Base-by-base conservation (phyloP, 2,113 vertebrate genomes). In the Oryzias melastigma region DNA sequence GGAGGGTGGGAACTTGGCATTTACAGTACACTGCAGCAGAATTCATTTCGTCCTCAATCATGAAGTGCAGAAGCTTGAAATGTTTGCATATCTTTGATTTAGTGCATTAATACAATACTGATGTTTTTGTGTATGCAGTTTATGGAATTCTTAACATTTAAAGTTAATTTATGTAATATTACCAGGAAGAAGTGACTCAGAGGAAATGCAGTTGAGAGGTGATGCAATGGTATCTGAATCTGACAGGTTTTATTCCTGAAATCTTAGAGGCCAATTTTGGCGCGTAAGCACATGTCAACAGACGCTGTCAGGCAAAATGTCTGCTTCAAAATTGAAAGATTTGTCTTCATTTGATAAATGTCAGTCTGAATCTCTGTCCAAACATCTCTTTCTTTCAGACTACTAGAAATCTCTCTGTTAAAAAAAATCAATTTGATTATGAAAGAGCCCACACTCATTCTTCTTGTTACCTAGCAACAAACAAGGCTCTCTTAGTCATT, bases 401-500 rank as follows among this genome's bases (percentile, higher is more conserved):
- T 62, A 79, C 66, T 62, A 71, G 73, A 87, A 68, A 87, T 79
- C 77, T 81, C 72, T 80, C 56, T 58, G 66, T 74, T 75, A 73
- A 68, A 75, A 75, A 82, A 81, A 86, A 87, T 89, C 87, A 54
- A 87, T 88, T 88, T 90, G 79, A 90, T 95, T 88, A 85, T 82
- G 89, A 87, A 91, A 90, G 89, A 87, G 87, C 80, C 71, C 60
- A 88, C 76, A 88, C 82, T 89, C 91, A 90, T 91, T 86, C 75
- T 72, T 78, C 82, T 85, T 91, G 92, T 93, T 93, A 92, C 93
- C 92, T 93, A 94, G 91, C 90, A 95, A 92, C 91, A 92, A 90
- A 91, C 87, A 88, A 87, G 91, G 80, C 81, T 85, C 71, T 86
- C 85, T 90, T 88, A 84, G 84, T 89, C 89, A 90, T 88, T 90